Conservation (phyloP, 2,113 vertebrate genomes). For the Halcyon senegalensis region DNA sequence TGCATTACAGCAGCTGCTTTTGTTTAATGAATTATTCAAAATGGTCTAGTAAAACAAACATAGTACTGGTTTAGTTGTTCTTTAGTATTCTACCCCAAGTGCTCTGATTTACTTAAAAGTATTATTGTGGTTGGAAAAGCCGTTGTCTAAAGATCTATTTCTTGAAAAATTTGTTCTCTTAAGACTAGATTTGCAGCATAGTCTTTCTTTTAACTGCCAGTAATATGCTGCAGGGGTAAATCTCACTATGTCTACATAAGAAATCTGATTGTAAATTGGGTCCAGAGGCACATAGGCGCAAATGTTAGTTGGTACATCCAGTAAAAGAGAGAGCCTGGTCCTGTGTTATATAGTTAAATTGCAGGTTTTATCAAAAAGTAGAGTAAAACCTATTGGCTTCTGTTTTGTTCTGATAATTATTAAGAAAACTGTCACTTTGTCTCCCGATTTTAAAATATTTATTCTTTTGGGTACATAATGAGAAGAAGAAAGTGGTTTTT, state of each 20-base stretch:
- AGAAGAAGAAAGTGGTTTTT: neutral
- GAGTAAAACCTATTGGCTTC: neutral
- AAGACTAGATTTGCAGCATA: neutral
- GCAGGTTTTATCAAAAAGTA: neutral
- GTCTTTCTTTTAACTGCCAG: neutral
- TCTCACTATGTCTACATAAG: neutral
- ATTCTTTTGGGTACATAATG: neutral
- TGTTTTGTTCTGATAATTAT: neutral
- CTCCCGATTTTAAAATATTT: neutral
- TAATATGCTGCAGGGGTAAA: neutral
- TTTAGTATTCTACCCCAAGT: neutral
- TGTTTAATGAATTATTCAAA: neutral
- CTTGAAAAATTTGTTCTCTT: neutral
- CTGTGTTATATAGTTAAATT: neutral
- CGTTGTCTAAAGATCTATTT: neutral
- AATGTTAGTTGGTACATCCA: neutral
- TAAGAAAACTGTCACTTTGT: neutral
- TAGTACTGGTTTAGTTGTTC: neutral
- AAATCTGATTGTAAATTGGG: neutral
- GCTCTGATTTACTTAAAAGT: neutral
- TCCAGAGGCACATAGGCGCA: neutral
- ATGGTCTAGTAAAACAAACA: neutral
- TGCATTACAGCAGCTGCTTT: neutral
- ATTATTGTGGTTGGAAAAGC: neutral
- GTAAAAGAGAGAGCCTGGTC: neutral